Evolutionary conservation across 2,888 invertebrate genomes (phyloP), one percentile per base, ranked within the genome.

Genomic region (Idaea aversata): DNA sequence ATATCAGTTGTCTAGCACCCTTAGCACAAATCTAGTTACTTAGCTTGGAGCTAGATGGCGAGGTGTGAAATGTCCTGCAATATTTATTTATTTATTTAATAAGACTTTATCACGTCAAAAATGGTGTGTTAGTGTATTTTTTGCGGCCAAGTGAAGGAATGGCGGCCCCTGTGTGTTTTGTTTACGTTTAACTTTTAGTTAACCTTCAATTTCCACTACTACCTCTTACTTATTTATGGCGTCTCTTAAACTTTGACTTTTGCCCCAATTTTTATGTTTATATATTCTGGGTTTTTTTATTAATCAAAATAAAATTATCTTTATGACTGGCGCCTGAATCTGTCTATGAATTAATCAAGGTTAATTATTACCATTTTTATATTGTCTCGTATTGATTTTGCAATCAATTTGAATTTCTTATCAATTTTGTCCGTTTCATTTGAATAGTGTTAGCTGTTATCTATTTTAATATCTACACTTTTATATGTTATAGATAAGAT

Each of bases 351-450:
- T 10, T 47, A 38, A 61, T 63, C 57, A 57, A 57, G 36, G 61
- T n/a, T 15, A 63, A 58, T 63, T 63, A 62, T 64, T 62, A 62
- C 7, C 10, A 63, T 68, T 71, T 65, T 61, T 58, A 65, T 63
- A 67, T 59, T 58, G 62, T 69, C 70, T 64, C 65, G 65, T 67
- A 62, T 69, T 63, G 60, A 66, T 69, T 64, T 66, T 47, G 36
- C 47, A 63, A 66, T 70, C 63, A 35, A 67, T 66, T 68, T 63
- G 59, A 67, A 67, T 72, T 66, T 59, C 60, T 69, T 72, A 72
- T 72, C 70, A 70, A 62, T 36, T 59, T 63, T 60, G 59, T 65
- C 74, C 75, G 77, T 76, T 77, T 70, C 61, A n/a, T 74, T 72
- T 70, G 65, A 70, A 72, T 73, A 70, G 58, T 61, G 65, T 70